Base-by-base conservation (phyloP, 2,888 invertebrate genomes). In the Platypus cylindrus region DNA sequence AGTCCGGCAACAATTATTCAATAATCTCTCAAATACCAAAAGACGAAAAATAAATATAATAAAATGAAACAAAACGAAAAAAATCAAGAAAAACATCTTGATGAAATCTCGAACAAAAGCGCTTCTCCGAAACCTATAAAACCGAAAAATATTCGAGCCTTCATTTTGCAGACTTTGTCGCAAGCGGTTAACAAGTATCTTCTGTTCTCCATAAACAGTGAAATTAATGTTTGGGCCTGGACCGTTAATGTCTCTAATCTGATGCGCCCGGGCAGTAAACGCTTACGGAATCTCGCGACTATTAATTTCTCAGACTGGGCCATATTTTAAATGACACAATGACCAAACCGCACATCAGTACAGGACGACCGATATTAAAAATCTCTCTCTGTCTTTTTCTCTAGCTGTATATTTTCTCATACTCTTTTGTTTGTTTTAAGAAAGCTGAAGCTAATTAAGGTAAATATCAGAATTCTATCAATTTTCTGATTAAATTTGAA, bases 161-260 rank as follows among this genome's bases (percentile, higher is more conserved):
- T 46, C 41, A 38, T 41, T 40, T 38, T 38, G 38, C 38, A 36
- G 43, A 45, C 43, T 49, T 48, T 50, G 38, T 35, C 37, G 37
- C 47, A 36, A 44, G 43, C 46, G 46, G 47, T 47, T n/a, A 52
- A 52, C 52, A 50, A 50, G 49, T 49, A 49, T 51, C 50, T 38
- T 41, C 48, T 39, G 46, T 47, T 48, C 47, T 49, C 51, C 52
- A 53, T 53, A 61, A 61, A 61, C 50, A 59, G 56, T 51, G 53
- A 60, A 61, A 60, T 60, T 60, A 60, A 60, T 60, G 59, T 53
- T 49, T 48, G 53, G 52, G 49, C 52, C 51, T 40, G 52, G 52
- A 51, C 54, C 52, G 56, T 60, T 60, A 60, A 59, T 59, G 59
- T 55, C 53, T 58, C 58, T 59, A 60, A 60, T 60, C 60, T 59